Conservation (phyloP, 37 sponge, comb jelly and placozoan species). For the Halisarca cf. caerulea region DNA sequence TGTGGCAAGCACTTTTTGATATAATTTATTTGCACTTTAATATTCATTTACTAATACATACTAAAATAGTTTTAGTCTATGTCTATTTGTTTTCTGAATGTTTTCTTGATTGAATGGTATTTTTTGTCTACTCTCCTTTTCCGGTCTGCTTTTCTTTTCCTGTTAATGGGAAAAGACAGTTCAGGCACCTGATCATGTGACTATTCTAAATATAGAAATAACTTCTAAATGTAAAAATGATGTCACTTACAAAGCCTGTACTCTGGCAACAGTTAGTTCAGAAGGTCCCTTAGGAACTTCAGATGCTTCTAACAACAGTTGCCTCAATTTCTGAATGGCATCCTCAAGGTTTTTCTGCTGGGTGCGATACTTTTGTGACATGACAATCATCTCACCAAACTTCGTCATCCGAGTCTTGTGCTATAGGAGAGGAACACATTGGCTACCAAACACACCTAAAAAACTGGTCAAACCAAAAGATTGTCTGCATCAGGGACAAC, state of each 20-base stretch:
- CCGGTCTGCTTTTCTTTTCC: slow-evolving; percentile 61
- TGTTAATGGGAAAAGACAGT: slow-evolving; percentile 13
- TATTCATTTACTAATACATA: too few species aligned
- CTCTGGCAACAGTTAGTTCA: slow-evolving; percentile 53
- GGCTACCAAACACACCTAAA: too few species aligned
- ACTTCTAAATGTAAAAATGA: not conserved
- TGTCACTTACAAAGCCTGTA: slow-evolving; percentile 64
- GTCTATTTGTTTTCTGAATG: slow-evolving; percentile 24
- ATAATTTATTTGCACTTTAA: too few species aligned
- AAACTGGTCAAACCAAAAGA: too few species aligned
- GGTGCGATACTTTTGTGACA: slow-evolving; percentile 60
- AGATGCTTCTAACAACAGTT: slow-evolving; percentile 61
- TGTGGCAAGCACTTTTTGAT: too few species aligned
- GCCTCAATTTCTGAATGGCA: slow-evolving; percentile 53
- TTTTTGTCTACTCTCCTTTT: slow-evolving; percentile 69
- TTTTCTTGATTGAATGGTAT: slow-evolving; percentile 75
- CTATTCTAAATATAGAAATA: not conserved
- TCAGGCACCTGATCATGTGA: not conserved
- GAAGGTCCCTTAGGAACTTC: slow-evolving; percentile 75
- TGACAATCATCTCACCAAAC: slow-evolving; percentile 68
- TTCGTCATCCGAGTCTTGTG: slow-evolving; percentile 66
- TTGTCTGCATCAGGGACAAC: too few species aligned
- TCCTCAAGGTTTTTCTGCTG: slow-evolving; percentile 76
- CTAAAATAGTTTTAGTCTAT: not conserved
- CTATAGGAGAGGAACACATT: too few species aligned